phyloP scores from a whole-genome alignment of 2,888 invertebrate species.

The Hypsopygia costalis region DNA sequence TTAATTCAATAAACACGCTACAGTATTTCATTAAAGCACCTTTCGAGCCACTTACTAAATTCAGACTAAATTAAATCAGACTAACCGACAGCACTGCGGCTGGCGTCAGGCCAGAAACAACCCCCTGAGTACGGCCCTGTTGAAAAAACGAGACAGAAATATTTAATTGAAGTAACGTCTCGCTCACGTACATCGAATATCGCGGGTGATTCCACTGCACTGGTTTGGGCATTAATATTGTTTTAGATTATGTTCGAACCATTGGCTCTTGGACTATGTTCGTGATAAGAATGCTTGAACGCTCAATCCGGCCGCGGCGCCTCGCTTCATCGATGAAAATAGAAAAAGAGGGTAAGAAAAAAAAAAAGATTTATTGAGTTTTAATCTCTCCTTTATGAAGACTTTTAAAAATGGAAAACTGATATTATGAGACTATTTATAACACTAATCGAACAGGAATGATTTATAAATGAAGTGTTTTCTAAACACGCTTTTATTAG shows the following conservation, averaged over 20 bases:
- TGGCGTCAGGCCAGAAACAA: constrained; percentile 33
- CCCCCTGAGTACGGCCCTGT: constrained; percentile 14
- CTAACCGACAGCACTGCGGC: constrained; percentile 33
- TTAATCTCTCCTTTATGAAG: not conserved
- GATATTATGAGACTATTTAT: too few relatives aligned
- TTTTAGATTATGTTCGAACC: constrained; percentile 31
- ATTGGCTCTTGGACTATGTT: constrained; percentile 25
- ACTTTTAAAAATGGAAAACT: not conserved
- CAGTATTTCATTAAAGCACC: constrained; percentile 23
- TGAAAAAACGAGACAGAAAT: constrained; percentile 13
- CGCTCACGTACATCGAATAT: constrained; percentile 8
- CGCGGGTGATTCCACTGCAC: constrained; percentile 14
- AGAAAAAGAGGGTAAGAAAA: not conserved
- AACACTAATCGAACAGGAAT: too few relatives aligned
- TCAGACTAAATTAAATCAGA: constrained; percentile 41
- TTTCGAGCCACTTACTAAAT: constrained; percentile 25
- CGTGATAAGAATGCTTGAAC: constrained; percentile 31
- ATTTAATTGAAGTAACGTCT: constrained; percentile 14
- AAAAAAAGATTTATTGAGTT: not conserved
- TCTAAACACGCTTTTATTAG: too few relatives aligned
- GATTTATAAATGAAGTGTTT: too few relatives aligned
- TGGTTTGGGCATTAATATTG: constrained; percentile 32
- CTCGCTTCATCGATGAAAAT: constrained; percentile 12
- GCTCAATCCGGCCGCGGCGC: constrained; percentile 10
- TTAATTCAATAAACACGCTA: not conserved